Conservation (phyloP, 2,113 vertebrate genomes). For the Ameiurus melas region DNA sequence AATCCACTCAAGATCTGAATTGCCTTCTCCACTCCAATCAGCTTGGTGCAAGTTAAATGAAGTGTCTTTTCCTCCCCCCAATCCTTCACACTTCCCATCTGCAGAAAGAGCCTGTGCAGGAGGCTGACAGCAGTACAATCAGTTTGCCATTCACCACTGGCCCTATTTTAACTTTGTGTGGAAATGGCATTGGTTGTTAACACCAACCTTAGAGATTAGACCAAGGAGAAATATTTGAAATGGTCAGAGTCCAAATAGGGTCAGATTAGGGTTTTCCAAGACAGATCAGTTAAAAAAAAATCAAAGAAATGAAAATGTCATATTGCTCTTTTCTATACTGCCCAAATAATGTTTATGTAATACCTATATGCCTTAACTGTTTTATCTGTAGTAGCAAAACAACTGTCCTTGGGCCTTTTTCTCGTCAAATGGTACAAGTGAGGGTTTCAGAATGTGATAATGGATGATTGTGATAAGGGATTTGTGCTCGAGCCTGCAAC, state of each 20-base stretch:
- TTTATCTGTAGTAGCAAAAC: neutral
- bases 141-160: constrained; percentile 98
- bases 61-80: constrained; percentile 92
- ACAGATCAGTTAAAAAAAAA: constrained; percentile 56
- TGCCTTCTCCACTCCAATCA: constrained; percentile 99
- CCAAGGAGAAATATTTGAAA: constrained; percentile 94
- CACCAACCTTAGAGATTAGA: constrained; percentile 96
- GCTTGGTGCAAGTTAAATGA: constrained; percentile 99
- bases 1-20: constrained; percentile 99
- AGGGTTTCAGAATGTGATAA: constrained; percentile 13
- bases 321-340: neutral
- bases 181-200: constrained; percentile 86
- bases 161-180: constrained; percentile 97
- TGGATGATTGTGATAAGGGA: neutral
- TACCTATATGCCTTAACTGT: neutral
- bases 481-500: constrained; percentile 64
- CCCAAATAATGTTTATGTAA: neutral
- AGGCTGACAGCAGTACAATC: constrained; percentile 99
- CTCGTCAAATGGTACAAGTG: neutral
- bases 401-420: neutral
- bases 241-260: constrained; percentile 93
- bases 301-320: constrained; percentile 52
- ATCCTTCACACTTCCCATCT: constrained; percentile 84
- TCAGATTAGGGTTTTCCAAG: constrained; percentile 87
- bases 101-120: constrained; percentile 97